Evolutionary conservation across 2,113 vertebrate species (phyloP), one percentile per base, ranked within the genome.

Genomic region (Pelobates fuscus): DNA sequence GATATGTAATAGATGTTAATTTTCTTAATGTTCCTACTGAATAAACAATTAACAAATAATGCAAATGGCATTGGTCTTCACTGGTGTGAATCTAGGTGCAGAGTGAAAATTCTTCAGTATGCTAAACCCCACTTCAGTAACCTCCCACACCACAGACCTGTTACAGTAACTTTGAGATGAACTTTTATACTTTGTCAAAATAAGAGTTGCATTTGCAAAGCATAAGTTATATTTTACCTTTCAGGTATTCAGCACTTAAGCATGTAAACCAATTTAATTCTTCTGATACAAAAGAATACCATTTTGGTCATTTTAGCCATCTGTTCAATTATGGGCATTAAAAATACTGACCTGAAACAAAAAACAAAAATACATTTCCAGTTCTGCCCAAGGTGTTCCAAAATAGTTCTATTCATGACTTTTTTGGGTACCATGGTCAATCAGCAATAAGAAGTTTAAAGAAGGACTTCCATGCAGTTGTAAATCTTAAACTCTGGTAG

Each of bases 81-180:
- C 94, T 96, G 93, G 93, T 95, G 92, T 92, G 91, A 90, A 49
- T 49, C 23, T 59, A 64, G 24, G 30, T 49, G 37, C 93, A 97
- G 94, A 95, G 97, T 94, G 94, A 96, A 92, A 91, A 91, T 86
- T 20, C 92, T 92, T 92, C 80, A 92, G 91, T 82, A 78, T 83
- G 87, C 85, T 49, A 49, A 88, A 82, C 87, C 85, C 87, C 17
- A 83, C 83, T 84, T 10, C 7, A 29, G 3, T 59, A n/a, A n/a
- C n/a, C 58, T 24, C 29, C 32, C 37, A 52, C 32, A 46, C 15
- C 14, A 75, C 41, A 63, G 59, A 29, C 32, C 82, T 80, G 87
- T 84, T 85, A 87, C 90, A 90, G 83, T 88, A 83, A 84, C 88
- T 90, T 89, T 90, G 90, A 91, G 86, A 90, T 78, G 88, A 91